These are phyloP conservation scores for Fratercula arctica DNA, from an alignment of 2,797 vertebrate species.

Conservation along the genomic window DNA sequence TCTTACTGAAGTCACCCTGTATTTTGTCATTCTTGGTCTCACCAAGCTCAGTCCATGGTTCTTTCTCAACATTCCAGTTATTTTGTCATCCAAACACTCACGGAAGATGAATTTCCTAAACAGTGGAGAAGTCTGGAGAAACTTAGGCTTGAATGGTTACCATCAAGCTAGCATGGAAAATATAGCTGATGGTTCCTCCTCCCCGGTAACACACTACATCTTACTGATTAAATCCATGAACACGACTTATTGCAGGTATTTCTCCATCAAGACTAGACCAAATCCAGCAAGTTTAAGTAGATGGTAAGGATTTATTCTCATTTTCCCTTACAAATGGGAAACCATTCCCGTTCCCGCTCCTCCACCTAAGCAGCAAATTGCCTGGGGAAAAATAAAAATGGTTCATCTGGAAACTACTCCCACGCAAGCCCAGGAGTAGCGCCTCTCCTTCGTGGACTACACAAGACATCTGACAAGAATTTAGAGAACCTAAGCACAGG, in stretches of 20 bases:
- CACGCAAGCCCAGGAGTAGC: accelerated
- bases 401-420: not conserved
- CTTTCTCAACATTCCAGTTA: not conserved
- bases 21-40: not conserved
- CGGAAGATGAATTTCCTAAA: not conserved
- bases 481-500: not conserved
- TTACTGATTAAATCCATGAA: not conserved
- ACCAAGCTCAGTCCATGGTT: not conserved
- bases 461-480: accelerated
- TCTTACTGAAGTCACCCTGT: not conserved
- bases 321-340: not conserved
- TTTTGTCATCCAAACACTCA: not conserved
- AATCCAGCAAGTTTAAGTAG: not conserved
- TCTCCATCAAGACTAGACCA: not conserved
- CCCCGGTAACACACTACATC: not conserved
- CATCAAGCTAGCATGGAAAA: not conserved
- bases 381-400: not conserved
- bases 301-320: not conserved
- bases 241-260: accelerated
- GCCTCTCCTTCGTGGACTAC: not conserved
- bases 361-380: not conserved
- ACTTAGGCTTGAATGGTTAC: not conserved
- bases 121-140: not conserved
- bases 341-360: not conserved
- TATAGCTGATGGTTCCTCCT: not conserved